phyloP scores from a whole-genome alignment of 2,113 vertebrate species.

The Dicrurus megarhynchus region DNA sequence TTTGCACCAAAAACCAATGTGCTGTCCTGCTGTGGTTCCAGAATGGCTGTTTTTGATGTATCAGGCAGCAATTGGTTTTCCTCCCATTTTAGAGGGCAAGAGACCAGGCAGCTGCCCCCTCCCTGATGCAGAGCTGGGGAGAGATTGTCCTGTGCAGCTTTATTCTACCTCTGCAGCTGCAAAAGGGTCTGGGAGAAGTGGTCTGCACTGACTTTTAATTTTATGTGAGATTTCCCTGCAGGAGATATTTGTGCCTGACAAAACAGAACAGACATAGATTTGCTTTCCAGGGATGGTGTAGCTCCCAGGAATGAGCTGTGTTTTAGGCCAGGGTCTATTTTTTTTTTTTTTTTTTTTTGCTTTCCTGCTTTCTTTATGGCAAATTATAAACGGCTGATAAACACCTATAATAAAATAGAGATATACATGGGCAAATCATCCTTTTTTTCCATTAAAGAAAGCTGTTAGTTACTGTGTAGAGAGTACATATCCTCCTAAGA shows the following conservation, averaged over 20 bases:
- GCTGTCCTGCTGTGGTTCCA: background rate
- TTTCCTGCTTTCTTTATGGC: background rate
- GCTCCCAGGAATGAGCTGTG: background rate
- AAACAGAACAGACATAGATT: background rate
- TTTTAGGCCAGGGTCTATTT: background rate
- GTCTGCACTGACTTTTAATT: background rate
- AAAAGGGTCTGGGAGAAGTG: background rate
- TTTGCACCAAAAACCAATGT: background rate
- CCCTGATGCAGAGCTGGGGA: background rate
- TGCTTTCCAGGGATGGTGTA: slow-evolving; percentile 4
- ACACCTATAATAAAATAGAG: background rate
- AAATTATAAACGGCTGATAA: background rate
- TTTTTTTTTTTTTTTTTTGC: background rate
- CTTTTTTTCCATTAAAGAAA: background rate
- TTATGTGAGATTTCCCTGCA: background rate
- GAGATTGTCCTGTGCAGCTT: background rate
- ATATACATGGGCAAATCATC: background rate
- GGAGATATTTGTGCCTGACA: background rate
- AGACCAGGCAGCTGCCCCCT: background rate
- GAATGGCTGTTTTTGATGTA: background rate
- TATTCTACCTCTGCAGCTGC: background rate
- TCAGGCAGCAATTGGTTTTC: background rate
- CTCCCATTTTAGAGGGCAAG: background rate
- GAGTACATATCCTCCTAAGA: slow-evolving; percentile 11
- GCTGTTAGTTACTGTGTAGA: background rate